Conservation (phyloP, 2,113 vertebrate species). For the Phylloscopus whistleri region DNA sequence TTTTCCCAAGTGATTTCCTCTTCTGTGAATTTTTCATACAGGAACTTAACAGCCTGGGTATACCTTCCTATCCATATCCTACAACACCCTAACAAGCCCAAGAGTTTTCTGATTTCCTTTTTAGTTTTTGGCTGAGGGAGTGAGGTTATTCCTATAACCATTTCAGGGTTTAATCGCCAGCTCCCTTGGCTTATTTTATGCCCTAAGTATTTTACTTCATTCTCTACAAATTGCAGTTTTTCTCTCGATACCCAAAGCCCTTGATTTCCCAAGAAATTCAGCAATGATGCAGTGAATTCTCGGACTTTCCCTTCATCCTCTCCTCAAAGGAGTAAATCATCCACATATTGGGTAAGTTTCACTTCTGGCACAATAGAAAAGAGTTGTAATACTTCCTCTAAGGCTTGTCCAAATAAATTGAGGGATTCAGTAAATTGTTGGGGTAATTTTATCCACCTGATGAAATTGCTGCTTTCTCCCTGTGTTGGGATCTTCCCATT, state of each 20-base stretch:
- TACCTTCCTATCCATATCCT: not conserved
- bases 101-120: not conserved
- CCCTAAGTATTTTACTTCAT: not conserved
- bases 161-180: not conserved
- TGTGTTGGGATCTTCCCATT: no score
- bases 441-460: no score
- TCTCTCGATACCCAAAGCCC: not conserved
- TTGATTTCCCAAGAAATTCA: not conserved
- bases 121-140: not conserved
- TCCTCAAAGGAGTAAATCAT: not conserved
- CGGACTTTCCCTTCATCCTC: no score
- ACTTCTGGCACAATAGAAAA: not conserved
- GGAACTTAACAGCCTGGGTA: not conserved
- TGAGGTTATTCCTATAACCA: not conserved
- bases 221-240: not conserved
- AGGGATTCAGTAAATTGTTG: no score
- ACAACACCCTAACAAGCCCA: not conserved
- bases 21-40: not conserved
- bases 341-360: not conserved
- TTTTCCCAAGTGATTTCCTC: not conserved
- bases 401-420: no score
- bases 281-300: not conserved
- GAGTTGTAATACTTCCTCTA: no score
- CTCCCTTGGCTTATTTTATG: not conserved
- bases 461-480: no score